Evolutionary conservation across 2,888 invertebrate genomes (phyloP).

Genomic region (Cerastoderma edule): DNA sequence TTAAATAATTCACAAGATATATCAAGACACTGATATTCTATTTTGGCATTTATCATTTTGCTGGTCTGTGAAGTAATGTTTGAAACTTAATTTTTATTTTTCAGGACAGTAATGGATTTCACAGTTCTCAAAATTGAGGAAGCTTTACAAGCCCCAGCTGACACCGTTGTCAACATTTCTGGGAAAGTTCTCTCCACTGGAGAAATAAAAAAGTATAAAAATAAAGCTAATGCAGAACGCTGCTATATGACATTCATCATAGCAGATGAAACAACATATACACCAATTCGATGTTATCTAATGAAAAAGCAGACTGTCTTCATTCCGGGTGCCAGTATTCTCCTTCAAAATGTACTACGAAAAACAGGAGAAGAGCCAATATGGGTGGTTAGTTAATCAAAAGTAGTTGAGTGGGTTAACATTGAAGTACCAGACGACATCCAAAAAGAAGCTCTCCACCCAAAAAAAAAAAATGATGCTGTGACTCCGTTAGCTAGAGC

Average conservation of each 20-base stretch:
- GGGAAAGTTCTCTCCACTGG: background rate
- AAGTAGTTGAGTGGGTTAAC: background rate
- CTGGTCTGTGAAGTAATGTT: no score
- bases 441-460: no score
- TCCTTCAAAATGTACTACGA: background rate
- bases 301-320: background rate
- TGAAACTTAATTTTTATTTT: no score
- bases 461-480: no score
- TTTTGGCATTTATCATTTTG: no score
- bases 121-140: background rate
- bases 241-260: background rate
- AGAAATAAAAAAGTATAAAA: background rate
- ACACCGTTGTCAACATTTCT: background rate
- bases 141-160: background rate
- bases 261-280: background rate
- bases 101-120: background rate
- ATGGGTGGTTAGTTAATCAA: background rate
- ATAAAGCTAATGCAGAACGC: background rate
- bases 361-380: background rate
- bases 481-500: background rate
- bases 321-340: background rate
- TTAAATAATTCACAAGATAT: no score
- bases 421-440: background rate
- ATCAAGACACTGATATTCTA: no score
- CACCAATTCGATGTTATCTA: background rate